phyloP scores from a whole-genome alignment of 1,140 invertebrate genomes.

The Battus philenor region DNA sequence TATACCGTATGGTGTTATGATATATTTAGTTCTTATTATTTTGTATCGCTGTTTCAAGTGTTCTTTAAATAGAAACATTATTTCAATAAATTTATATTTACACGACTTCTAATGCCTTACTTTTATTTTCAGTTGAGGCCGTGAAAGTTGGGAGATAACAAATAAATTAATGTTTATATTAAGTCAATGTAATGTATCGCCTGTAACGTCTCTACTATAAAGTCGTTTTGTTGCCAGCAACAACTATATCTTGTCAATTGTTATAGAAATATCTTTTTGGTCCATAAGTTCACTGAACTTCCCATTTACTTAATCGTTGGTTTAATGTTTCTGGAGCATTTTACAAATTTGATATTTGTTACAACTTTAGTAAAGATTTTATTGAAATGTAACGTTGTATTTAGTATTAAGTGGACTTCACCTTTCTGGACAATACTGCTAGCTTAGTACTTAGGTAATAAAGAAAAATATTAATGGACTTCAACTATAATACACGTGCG shows the following conservation, averaged over 20 bases:
- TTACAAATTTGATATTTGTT: slow-evolving; percentile 26
- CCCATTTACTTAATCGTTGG: slow-evolving; percentile 16
- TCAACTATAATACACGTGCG: slow-evolving; percentile 15
- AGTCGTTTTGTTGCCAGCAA: background rate
- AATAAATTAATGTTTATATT: slow-evolving; percentile 5
- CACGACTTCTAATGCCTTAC: background rate
- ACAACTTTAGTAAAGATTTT: slow-evolving; percentile 29
- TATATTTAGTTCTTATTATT: background rate
- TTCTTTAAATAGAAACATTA: too few relatives aligned
- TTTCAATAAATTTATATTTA: too few relatives aligned
- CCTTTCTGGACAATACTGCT: slow-evolving; percentile 53
- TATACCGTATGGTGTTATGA: background rate
- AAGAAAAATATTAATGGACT: slow-evolving; percentile 17
- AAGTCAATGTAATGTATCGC: slow-evolving; percentile 3
- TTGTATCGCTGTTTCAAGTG: too few relatives aligned
- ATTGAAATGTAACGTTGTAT: slow-evolving; percentile 30
- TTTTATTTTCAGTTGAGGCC: slow-evolving; percentile 1
- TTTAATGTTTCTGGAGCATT: slow-evolving; percentile 11
- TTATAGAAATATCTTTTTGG: slow-evolving; percentile 19
- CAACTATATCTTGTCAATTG: slow-evolving; percentile 6
- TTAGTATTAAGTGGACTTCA: slow-evolving; percentile 50
- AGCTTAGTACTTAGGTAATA: slow-evolving; percentile 36
- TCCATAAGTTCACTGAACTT: slow-evolving; percentile 13
- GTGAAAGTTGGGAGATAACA: background rate
- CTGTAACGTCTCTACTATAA: slow-evolving; percentile 4